A percentile compares a stretch with the other conserved stretches of the same genome.
Conservation (phyloP, 2,113 vertebrate genomes). For the Calyptomena viridis region DNA sequence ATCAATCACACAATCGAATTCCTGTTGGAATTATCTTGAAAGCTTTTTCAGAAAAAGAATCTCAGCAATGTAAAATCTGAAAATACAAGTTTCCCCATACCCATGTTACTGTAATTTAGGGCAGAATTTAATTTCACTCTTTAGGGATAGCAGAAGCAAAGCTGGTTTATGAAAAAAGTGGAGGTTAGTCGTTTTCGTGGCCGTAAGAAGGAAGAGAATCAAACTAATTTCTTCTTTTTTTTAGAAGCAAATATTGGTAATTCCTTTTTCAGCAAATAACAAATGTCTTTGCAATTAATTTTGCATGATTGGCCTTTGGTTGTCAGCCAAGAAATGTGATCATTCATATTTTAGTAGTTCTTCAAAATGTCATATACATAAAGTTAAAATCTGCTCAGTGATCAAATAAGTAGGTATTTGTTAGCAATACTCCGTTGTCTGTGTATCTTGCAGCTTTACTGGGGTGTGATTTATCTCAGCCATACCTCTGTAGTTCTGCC, state of each 20-base stretch:
- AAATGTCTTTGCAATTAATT: conserved; percentile 49
- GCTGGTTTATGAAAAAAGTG: neutral
- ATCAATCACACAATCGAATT: neutral
- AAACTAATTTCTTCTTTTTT: neutral
- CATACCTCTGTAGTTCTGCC: neutral
- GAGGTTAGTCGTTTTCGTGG: neutral
- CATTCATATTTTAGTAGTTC: conserved; percentile 42
- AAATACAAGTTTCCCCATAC: neutral
- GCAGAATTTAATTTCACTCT: neutral
- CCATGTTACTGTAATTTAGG: neutral
- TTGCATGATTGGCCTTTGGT: conserved; percentile 8
- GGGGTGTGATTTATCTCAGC: neutral
- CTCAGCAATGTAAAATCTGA: neutral
- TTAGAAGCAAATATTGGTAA: conserved; percentile 23
- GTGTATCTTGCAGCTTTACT: neutral
- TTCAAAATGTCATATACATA: neutral
- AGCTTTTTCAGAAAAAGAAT: neutral
- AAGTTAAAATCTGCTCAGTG: neutral
- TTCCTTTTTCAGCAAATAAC: conserved; percentile 25
- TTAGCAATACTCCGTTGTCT: neutral
- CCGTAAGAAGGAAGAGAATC: neutral
- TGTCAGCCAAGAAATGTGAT: conserved; percentile 40
- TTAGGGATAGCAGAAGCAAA: neutral
- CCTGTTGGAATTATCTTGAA: neutral
- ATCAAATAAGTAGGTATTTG: neutral